Evolutionary conservation across 2,113 vertebrate species (phyloP), one percentile per base, ranked within the genome.

Genomic region (Tetrao urogallus): DNA sequence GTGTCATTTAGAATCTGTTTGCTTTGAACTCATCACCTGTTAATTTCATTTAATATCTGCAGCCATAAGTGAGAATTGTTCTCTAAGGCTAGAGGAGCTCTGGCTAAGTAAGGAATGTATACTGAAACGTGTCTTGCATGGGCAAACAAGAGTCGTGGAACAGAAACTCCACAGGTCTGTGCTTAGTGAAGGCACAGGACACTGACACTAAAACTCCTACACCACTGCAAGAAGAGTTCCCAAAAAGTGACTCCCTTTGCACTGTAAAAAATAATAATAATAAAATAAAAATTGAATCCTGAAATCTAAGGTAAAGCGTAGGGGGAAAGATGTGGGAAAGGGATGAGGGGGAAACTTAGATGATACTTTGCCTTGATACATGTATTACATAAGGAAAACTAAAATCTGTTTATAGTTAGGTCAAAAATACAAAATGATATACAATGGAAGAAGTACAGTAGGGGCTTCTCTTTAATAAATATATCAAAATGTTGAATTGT

Each of bases 361-460:
- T 76, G 24, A 87, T 56, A 76, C 45, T 40, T 76, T 50, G 48
- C 64, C 63, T 69, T 89, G 40, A 73, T 76, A 47, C 11, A 3
- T 70, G 34, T 22, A 28, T 87, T 95, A 66, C 79, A 66, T 82
- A 50, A 48, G 66, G n/a, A 57, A 66, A 80, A 40, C 10, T 73
- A 52, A 66, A 70, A 71, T 92, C 71, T 77, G 32, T 91, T 88
- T 91, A 74, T 85, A 87, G 38, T 73, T 77, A 74, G 45, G 72
- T 91, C 48, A 73, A 47, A 94, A 73, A 45, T 93, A 91, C 56
- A 80, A 94, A 92, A 92, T 57, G 86, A 83, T 79, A 72, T 25
- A 30, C 11, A 22, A 64, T 6, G 14, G 40, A 66, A 86, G 72
- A 64, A 79, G 19, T 77, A 67, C 20, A 9, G 36, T 50, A 50